These are phyloP conservation scores for Hemistola chrysoprasaria DNA, from an alignment of 2,888 invertebrate genomes.

Conservation along the genomic window DNA sequence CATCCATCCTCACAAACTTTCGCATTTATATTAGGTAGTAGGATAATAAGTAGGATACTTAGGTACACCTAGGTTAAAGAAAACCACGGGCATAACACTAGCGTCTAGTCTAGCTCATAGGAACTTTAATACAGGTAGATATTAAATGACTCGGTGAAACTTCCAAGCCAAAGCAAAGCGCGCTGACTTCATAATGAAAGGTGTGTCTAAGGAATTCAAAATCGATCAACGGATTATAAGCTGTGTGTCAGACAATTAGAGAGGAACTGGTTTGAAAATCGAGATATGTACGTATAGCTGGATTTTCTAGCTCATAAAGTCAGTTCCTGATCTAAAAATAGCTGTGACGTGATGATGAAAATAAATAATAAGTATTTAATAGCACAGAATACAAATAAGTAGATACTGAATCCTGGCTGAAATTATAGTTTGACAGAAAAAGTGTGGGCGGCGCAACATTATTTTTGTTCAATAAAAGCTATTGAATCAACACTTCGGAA, in stretches of 20 bases:
- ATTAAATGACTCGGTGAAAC: slow-evolving; percentile 40
- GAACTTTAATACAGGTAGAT: slow-evolving; percentile 51
- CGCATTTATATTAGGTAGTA: too few relatives aligned
- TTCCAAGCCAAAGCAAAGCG: slow-evolving; percentile 46
- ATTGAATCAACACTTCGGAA: too few relatives aligned
- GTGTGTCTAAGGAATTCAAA: slow-evolving; percentile 66
- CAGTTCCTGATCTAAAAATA: slow-evolving; percentile 17
- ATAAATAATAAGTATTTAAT: background rate
- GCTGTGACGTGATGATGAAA: slow-evolving; percentile 4
- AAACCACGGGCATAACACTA: slow-evolving; percentile 3
- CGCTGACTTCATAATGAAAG: slow-evolving; percentile 71
- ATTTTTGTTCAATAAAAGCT: too few relatives aligned
- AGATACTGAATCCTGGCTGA: too few relatives aligned
- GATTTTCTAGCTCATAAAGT: slow-evolving; percentile 14
- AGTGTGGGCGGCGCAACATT: too few relatives aligned
- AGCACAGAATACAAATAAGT: too few relatives aligned
- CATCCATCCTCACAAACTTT: too few relatives aligned
- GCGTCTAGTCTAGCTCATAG: slow-evolving; percentile 53
- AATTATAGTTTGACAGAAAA: too few relatives aligned
- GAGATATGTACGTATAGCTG: slow-evolving; percentile 11
- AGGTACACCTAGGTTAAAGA: background rate
- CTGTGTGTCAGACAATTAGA: slow-evolving; percentile 19
- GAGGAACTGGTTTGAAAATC: slow-evolving; percentile 18
- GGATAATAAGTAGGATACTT: too few relatives aligned
- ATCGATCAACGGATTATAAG: slow-evolving; percentile 22